Percentiles rank a stretch among this genome's conserved stretches.
phyloP scores from a whole-genome alignment of 2,888 invertebrate species.

The Seira sanloemensis region DNA sequence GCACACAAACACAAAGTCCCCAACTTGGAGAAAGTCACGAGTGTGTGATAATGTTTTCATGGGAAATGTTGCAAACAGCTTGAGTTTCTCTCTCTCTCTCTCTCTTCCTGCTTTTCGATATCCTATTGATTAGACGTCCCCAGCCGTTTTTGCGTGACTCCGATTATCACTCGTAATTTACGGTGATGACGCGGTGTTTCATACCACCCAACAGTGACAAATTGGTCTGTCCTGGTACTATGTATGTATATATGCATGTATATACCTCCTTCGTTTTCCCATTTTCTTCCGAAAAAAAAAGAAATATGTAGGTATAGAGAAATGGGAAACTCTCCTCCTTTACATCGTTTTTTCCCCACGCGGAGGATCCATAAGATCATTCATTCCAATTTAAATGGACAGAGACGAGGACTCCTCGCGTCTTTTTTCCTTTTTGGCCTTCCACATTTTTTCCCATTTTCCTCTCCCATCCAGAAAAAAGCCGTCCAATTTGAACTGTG shows the following conservation, averaged over 20 bases:
- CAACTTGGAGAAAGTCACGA: too few relatives aligned
- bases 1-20: neutral
- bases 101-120: constrained; percentile 15
- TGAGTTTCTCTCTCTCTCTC: constrained; percentile 37
- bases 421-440: constrained; percentile 8
- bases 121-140: constrained; percentile 6
- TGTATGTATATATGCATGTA: too few relatives aligned
- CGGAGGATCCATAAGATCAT: constrained; percentile 33
- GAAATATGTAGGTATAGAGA: too few relatives aligned
- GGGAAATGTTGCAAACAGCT: too few relatives aligned
- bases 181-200: constrained; percentile 1
- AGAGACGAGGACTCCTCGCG: constrained; percentile 12
- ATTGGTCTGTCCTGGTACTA: constrained; percentile 16
- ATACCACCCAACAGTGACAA: constrained; percentile 17
- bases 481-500: neutral
- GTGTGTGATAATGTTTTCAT: neutral
- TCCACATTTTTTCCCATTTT: neutral
- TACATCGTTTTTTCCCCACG: neutral
- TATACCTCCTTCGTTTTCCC: too few relatives aligned
- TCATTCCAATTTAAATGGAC: constrained; percentile 37
- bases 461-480: neutral
- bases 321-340: neutral
- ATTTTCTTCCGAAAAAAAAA: neutral
- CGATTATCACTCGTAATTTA: constrained; percentile 16
- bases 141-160: neutral